A percentile compares a stretch with the other conserved stretches of the same genome.
phyloP scores from a whole-genome alignment of 2,113 vertebrate genomes.

The Catharus minimus region DNA sequence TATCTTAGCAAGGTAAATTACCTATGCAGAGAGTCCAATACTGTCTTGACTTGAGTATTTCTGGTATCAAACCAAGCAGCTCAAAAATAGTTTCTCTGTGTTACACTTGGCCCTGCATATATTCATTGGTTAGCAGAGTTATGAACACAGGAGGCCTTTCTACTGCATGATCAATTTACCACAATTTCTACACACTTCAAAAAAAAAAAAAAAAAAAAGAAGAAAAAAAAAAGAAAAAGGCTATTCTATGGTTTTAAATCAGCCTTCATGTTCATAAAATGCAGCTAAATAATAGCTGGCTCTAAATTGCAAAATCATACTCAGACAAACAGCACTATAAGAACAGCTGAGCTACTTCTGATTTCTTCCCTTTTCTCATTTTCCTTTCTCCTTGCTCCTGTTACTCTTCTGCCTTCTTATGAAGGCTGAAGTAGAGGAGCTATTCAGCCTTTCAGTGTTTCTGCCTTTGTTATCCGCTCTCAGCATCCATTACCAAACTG shows the following conservation, averaged over 20 bases:
- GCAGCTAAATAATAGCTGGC: neutral
- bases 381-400: neutral
- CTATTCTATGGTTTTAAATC: neutral
- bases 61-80: neutral
- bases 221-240: too few relatives aligned
- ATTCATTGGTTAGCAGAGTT: neutral
- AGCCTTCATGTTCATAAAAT: neutral
- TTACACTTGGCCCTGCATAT: neutral
- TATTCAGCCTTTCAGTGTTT: slow-evolving; percentile 23
- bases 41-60: neutral
- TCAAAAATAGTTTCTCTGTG: neutral
- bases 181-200: neutral
- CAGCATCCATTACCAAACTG: slow-evolving; percentile 21
- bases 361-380: neutral
- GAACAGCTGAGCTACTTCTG: neutral
- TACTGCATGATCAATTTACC: neutral
- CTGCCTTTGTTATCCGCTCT: neutral
- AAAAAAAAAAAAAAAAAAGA: neutral
- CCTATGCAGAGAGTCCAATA: neutral
- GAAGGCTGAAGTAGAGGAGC: neutral
- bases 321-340: neutral
- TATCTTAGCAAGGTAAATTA: neutral
- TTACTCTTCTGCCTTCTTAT: neutral
- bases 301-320: neutral
- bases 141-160: neutral